Evolutionary conservation across 2,113 vertebrate species (phyloP).

Genomic region (Menidia beryllina): DNA sequence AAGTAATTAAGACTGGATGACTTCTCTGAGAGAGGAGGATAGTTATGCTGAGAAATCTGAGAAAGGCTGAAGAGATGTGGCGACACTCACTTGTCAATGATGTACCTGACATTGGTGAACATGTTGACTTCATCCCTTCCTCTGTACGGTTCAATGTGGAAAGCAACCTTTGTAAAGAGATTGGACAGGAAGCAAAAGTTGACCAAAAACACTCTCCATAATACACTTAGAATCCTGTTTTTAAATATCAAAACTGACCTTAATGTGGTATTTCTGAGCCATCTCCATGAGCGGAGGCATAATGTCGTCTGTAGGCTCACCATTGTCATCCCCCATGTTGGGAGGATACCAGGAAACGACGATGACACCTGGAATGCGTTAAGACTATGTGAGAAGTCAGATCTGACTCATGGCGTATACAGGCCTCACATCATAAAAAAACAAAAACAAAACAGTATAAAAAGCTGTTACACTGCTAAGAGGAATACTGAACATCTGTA

Average conservation of each 20-base stretch:
- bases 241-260: conserved; percentile 80
- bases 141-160: conserved; percentile 97
- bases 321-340: conserved; percentile 89
- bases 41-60: not conserved
- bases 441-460: not conserved
- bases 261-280: conserved; percentile 92
- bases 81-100: conserved; percentile 90
- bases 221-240: not conserved
- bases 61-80: not conserved
- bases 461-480: not conserved
- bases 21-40: not conserved
- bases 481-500: not conserved
- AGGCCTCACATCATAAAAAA: no score
- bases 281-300: conserved; percentile 89
- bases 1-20: not conserved
- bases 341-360: conserved; percentile 97
- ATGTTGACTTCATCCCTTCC: conserved; percentile 92
- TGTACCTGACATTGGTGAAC: conserved; percentile 91
- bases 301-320: conserved; percentile 87
- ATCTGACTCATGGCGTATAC: no score
- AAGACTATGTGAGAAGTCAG: not conserved
- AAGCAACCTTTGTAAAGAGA: conserved; percentile 85
- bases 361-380: conserved; percentile 86
- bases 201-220: not conserved
- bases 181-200: conserved; percentile 31